Conservation (phyloP, 2,797 vertebrate genomes). For the Aeoliscus strigatus region DNA sequence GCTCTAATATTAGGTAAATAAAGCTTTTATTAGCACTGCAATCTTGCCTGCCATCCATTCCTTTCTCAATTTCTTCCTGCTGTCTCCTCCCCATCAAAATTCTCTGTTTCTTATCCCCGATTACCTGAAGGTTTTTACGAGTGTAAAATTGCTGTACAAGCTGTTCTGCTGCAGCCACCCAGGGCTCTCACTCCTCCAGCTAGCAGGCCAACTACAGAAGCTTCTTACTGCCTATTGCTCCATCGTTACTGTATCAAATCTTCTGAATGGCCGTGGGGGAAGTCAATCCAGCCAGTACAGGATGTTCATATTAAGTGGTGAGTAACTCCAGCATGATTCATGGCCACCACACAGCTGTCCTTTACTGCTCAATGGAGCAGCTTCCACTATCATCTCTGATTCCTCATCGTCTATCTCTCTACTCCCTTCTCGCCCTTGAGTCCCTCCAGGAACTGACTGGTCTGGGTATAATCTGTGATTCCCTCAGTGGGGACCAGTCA, state of each 20-base stretch:
- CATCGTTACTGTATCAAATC: conserved; percentile 57
- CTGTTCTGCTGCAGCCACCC: conserved; percentile 50
- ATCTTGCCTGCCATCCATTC: conserved; percentile 17
- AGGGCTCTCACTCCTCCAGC: conserved; percentile 56
- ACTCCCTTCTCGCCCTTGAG: conserved; percentile 1
- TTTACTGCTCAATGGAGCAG: conserved; percentile 51
- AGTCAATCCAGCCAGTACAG: conserved; percentile 69
- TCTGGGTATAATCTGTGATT: conserved; percentile 56
- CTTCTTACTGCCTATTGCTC: conserved; percentile 47
- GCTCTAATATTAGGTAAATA: conserved; percentile 30
- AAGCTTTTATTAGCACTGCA: conserved; percentile 36
- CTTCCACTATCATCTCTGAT: conserved; percentile 39
- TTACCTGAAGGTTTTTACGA: conserved; percentile 42
- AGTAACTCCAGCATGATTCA: conserved; percentile 73
- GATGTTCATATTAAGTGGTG: conserved; percentile 72
- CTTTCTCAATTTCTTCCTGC: conserved; percentile 15
- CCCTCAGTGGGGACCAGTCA: conserved; percentile 38
- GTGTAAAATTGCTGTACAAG: conserved; percentile 50
- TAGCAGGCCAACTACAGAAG: conserved; percentile 43
- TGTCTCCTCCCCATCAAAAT: conserved; percentile 30
- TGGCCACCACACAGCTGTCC: conserved; percentile 49
- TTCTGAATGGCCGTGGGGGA: conserved; percentile 67
- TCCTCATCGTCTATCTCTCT: conserved; percentile 10
- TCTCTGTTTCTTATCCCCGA: conserved; percentile 43
- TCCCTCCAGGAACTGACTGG: conserved; percentile 31